phyloP scores from a whole-genome alignment of 2,797 vertebrate genomes.

The Podarcis siculus region DNA sequence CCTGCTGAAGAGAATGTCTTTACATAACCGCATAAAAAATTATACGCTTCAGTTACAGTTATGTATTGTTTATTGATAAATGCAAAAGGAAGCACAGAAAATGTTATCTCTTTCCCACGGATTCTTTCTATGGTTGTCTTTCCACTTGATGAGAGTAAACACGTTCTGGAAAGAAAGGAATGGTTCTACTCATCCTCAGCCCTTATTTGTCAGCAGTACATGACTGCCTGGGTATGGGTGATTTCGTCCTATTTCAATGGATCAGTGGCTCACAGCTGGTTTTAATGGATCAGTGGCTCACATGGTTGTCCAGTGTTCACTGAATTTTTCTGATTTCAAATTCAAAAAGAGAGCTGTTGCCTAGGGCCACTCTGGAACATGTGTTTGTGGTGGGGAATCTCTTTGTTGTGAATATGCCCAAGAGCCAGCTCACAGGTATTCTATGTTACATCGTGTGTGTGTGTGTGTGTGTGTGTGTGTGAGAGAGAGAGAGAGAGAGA shows the following conservation, averaged over 20 bases:
- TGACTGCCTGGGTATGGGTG: background rate
- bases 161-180: background rate
- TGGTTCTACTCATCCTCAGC: background rate
- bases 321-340: background rate
- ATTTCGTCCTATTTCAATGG: background rate
- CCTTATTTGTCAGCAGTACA: background rate
- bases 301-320: background rate
- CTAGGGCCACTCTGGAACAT: background rate
- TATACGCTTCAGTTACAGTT: background rate
- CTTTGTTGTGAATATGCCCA: too few relatives aligned
- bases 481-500: too few relatives aligned
- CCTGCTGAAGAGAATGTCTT: background rate
- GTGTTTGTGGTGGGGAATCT: background rate
- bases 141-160: background rate
- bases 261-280: background rate
- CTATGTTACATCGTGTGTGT: too few relatives aligned
- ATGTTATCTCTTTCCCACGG: background rate
- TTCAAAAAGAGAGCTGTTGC: background rate
- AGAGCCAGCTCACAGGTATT: too few relatives aligned
- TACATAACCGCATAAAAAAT: background rate
- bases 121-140: background rate
- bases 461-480: too few relatives aligned
- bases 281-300: too few relatives aligned
- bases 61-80: background rate
- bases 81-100: background rate